phyloP scores from a whole-genome alignment of 2,797 vertebrate genomes.

The Pangasius djambal region DNA sequence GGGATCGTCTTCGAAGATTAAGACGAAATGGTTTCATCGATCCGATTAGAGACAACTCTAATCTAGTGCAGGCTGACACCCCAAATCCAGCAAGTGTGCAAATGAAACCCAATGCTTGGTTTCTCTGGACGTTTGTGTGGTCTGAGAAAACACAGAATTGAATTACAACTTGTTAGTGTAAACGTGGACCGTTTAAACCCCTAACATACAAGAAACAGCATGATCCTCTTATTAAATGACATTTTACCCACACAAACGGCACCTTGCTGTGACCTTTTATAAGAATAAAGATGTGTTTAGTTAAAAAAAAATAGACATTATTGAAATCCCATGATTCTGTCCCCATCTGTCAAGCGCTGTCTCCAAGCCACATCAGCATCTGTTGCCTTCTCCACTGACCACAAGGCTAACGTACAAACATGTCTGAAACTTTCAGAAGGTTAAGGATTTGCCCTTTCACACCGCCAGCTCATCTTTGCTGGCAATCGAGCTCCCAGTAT shows the following conservation, averaged over 20 bases:
- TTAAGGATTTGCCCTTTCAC: neutral
- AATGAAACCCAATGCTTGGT: neutral
- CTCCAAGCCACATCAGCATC: neutral
- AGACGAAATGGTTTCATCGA: neutral
- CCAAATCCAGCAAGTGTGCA: neutral
- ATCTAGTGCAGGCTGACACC: neutral
- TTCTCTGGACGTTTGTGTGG: neutral
- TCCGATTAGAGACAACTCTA: neutral
- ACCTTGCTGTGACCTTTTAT: too few species aligned
- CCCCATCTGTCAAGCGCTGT: neutral
- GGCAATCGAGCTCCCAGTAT: neutral
- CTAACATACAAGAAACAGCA: neutral
- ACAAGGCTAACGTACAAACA: neutral
- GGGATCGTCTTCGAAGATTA: slow-evolving; percentile 9
- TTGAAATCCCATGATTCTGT: neutral
- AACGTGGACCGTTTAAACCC: neutral
- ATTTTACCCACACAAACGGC: too few species aligned
- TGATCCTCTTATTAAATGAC: neutral
- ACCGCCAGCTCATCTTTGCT: neutral
- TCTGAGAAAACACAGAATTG: neutral
- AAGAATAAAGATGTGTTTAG: neutral
- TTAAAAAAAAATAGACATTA: neutral
- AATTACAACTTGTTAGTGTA: neutral
- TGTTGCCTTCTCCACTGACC: neutral
- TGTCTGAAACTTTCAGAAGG: neutral